phyloP scores from a whole-genome alignment of 1,140 invertebrate genomes.

The Drosophila hydei region DNA sequence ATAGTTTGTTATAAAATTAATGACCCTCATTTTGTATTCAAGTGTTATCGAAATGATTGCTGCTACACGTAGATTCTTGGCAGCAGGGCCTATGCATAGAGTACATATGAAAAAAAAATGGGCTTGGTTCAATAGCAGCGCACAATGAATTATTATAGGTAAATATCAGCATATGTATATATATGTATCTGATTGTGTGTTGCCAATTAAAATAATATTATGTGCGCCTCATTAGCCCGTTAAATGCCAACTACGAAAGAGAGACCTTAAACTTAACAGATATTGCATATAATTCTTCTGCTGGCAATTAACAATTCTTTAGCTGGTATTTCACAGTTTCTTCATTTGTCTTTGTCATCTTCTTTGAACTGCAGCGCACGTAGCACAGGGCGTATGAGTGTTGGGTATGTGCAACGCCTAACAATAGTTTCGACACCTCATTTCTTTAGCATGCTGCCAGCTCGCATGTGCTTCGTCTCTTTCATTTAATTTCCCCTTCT shows the following conservation, averaged over 20 bases:
- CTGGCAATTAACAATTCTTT: not conserved
- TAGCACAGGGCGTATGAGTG: conserved; percentile 65
- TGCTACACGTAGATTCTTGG: conserved; percentile 63
- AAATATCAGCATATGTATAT: conserved; percentile 30
- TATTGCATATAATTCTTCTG: not conserved
- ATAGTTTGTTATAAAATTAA: conserved; percentile 81
- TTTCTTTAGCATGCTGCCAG: conserved; percentile 62
- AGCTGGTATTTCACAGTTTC: not conserved
- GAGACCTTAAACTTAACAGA: not conserved
- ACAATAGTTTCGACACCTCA: conserved; percentile 77
- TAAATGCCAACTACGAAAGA: conserved; percentile 12
- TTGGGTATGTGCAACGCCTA: conserved; percentile 39
- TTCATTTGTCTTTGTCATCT: not conserved
- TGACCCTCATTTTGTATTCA: conserved; percentile 82
- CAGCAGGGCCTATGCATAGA: conserved; percentile 38
- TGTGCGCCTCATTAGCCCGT: conserved; percentile 60
- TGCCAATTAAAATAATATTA: conserved; percentile 73
- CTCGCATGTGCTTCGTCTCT: not conserved
- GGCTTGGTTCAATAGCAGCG: conserved; percentile 58
- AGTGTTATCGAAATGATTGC: conserved; percentile 82
- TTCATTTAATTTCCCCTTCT: not conserved
- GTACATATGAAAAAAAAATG: conserved; percentile 57
- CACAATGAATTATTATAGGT: conserved; percentile 60
- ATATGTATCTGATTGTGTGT: conserved; percentile 35
- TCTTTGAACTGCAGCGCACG: conserved; percentile 41